Percentiles rank a stretch among this genome's conserved stretches.
phyloP scores from a whole-genome alignment of 2,888 invertebrate genomes.

The Watsonalla cultraria region DNA sequence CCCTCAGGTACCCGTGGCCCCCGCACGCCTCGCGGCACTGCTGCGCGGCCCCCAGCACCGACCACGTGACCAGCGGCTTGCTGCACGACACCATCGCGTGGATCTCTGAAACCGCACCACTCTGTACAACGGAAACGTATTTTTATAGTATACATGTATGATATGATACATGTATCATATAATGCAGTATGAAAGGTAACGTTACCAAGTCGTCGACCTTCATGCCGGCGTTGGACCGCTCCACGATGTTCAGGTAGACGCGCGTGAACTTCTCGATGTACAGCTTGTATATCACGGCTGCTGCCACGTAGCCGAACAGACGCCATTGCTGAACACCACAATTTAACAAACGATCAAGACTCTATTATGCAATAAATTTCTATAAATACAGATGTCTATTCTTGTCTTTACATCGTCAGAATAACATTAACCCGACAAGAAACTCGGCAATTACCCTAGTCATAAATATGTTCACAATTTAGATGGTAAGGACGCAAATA shows the following conservation, averaged over 20 bases:
- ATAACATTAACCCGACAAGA: too few relatives aligned
- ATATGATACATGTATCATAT: not conserved
- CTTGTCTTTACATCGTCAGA: too few relatives aligned
- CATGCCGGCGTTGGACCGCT: slow-evolving; percentile 79
- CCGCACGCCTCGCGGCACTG: slow-evolving; percentile 93
- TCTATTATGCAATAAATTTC: not conserved
- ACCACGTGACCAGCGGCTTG: slow-evolving; percentile 87
- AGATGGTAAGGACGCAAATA: too few relatives aligned
- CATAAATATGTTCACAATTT: too few relatives aligned
- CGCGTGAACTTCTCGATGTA: slow-evolving; percentile 82
- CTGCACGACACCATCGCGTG: slow-evolving; percentile 83
- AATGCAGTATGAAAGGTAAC: not conserved
- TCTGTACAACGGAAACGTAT: slow-evolving; percentile 47
- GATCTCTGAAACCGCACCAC: slow-evolving; percentile 83
- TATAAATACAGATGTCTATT: too few relatives aligned
- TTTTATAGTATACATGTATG: not conserved
- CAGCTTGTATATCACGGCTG: slow-evolving; percentile 82
- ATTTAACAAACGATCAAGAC: not conserved
- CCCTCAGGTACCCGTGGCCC: slow-evolving; percentile 83
- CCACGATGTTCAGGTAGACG: slow-evolving; percentile 83
- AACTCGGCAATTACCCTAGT: too few relatives aligned
- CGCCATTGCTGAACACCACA: slow-evolving; percentile 85
- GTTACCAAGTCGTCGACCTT: slow-evolving; percentile 72
- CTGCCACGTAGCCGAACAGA: slow-evolving; percentile 86
- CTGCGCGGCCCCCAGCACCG: slow-evolving; percentile 85